Percentiles rank a stretch among this genome's conserved stretches.
Evolutionary conservation across 2,113 vertebrate species (phyloP).

Genomic region (Leptobrachium leishanense): DNA sequence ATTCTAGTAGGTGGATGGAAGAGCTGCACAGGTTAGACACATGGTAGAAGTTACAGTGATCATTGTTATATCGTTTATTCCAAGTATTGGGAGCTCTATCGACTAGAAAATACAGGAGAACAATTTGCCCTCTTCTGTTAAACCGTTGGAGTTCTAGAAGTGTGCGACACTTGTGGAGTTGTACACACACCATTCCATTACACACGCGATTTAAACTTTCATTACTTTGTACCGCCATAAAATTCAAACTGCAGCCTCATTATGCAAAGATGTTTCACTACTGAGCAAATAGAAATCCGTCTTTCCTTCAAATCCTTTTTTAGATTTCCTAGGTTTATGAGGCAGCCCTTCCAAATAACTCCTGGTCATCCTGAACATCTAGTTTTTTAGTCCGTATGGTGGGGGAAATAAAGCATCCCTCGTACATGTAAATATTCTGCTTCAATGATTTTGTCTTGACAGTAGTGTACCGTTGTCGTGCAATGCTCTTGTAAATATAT

Average conservation of each 20-base stretch:
- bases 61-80: not conserved
- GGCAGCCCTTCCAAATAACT: conserved; percentile 59
- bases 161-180: conserved; percentile 43
- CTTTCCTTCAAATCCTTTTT: conserved; percentile 45
- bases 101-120: conserved; percentile 39
- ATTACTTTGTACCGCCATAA: not conserved
- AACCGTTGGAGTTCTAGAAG: conserved; percentile 37
- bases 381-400: conserved; percentile 52
- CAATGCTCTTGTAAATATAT: conserved; percentile 73
- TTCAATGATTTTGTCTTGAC: conserved; percentile 62
- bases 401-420: conserved; percentile 53
- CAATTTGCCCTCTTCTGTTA: conserved; percentile 30
- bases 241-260: not conserved
- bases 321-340: conserved; percentile 49
- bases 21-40: conserved; percentile 44
- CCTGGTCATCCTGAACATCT: conserved; percentile 51
- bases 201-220: conserved; percentile 18
- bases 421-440: conserved; percentile 64
- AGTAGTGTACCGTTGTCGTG: conserved; percentile 73
- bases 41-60: conserved; percentile 5
- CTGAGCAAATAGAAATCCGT: conserved; percentile 53
- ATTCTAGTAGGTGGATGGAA: conserved; percentile 38
- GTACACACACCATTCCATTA: conserved; percentile 47
- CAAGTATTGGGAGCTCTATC: not conserved
- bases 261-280: conserved; percentile 50